A percentile compares a stretch with the other conserved stretches of the same genome.
These are phyloP conservation scores for Ondatra zibethicus DNA, from an alignment of 2,113 vertebrate species.

Conservation along the genomic window DNA sequence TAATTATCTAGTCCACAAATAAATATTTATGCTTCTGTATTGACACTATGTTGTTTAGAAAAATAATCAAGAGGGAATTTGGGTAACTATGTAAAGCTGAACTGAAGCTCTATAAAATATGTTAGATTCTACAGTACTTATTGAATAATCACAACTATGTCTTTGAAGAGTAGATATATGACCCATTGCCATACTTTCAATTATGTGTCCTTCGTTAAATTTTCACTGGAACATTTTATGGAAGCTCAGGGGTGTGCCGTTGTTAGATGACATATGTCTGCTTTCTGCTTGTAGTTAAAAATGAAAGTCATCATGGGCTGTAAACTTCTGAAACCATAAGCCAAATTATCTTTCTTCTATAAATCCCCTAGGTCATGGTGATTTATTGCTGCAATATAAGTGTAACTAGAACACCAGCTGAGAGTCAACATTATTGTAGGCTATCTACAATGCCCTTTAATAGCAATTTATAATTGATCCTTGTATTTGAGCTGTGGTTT, in stretches of 20 bases:
- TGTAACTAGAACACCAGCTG: neutral
- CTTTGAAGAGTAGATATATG: neutral
- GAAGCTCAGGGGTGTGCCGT: too few species aligned
- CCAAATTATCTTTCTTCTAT: neutral
- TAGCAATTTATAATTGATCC: neutral
- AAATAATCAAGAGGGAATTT: neutral
- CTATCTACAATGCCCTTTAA: neutral
- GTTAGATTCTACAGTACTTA: neutral
- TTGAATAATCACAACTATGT: neutral
- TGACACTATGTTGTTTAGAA: neutral
- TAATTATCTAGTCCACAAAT: neutral
- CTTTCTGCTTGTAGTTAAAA: neutral
- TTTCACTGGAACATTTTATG: neutral
- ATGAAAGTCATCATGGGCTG: neutral
- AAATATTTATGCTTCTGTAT: neutral
- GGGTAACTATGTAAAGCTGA: neutral
- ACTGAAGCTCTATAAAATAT: neutral
- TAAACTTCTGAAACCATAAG: too few species aligned
- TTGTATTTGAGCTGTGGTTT: neutral
- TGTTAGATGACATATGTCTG: neutral
- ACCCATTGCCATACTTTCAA: neutral
- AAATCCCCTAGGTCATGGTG: neutral
- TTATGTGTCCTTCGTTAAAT: neutral
- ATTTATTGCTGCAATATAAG: neutral
- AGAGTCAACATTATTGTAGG: neutral